Percentiles rank a stretch among this genome's conserved stretches.
phyloP scores from a whole-genome alignment of 2,888 invertebrate genomes.

The Lamproptera curius region DNA sequence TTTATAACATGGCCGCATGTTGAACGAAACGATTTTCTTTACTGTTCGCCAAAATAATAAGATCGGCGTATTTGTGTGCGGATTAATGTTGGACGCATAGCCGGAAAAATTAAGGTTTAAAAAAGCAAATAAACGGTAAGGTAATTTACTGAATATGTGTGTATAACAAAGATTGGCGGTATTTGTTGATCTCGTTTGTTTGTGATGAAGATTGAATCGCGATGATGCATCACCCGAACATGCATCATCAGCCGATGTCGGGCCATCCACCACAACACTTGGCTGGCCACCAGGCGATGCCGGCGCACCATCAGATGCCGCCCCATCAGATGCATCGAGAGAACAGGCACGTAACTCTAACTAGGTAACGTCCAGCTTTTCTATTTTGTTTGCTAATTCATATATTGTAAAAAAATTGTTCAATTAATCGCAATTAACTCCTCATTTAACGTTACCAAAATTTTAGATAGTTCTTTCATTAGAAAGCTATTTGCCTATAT shows the following conservation, averaged over 20 bases:
- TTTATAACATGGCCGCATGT: constrained; percentile 91
- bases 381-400: constrained; percentile 45
- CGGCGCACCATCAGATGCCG: constrained; percentile 78
- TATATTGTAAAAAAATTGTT: no score
- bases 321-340: constrained; percentile 83
- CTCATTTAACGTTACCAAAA: no score
- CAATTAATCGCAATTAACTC: no score
- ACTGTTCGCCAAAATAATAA: constrained; percentile 84
- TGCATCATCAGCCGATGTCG: constrained; percentile 76
- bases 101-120: constrained; percentile 41
- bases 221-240: constrained; percentile 79
- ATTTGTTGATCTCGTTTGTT: constrained; percentile 63
- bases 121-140: constrained; percentile 56
- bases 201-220: constrained; percentile 53
- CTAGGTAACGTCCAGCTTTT: constrained; percentile 70
- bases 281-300: constrained; percentile 64
- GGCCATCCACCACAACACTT: constrained; percentile 73
- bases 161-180: constrained; percentile 49
- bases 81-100: constrained; percentile 60
- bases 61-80: constrained; percentile 56
- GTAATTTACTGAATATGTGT: constrained; percentile 34
- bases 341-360: constrained; percentile 75
- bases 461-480: no score
- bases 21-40: constrained; percentile 87
- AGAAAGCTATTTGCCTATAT: no score